Base-by-base conservation (phyloP, 2,888 invertebrate genomes). In the Drosophila rellima region DNA sequence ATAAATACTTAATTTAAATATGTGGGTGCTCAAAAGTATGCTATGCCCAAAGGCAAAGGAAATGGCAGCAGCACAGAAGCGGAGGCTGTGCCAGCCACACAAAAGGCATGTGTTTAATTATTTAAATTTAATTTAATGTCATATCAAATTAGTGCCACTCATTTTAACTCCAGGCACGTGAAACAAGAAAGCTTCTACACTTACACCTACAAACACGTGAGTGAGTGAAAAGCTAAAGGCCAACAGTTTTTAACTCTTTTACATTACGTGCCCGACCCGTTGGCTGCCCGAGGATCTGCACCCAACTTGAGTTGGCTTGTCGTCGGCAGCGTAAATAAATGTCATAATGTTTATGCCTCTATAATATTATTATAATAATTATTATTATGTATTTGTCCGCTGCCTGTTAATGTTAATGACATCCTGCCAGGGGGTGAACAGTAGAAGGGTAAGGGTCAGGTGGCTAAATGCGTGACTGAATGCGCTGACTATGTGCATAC, bases 91-190 rank as follows among this genome's bases (percentile, higher is more conserved):
- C 20, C 37, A 35, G 44, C 73, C 62, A 17, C 62, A 74, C 67
- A 73, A 77, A 78, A 68, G 70, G 69, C 71, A 81, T 68, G 65
- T 63, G 68, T 79, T 83, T 84, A 87, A 87, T 83, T 84, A 83
- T 83, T 83, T 81, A 83, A 87, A 82, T 85, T 85, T 81, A 85
- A 85, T 88, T 88, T 79, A 74, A 66, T 79, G 86, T 69, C 88
- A 78, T 83, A 68, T 82, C 78, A 86, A 86, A 85, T 85, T 82
- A 85, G 88, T 80, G 79, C 81, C 86, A 78, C 74, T 81, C 83
- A 79, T 82, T 88, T 88, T 73, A 74, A 80, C 78, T 55, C 63
- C 52, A 50, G 70, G 60, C 77, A 71, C 75, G 65, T 74, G 78
- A 64, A 77, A 69, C 55, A 59, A 69, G 54, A 69, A 56, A 57